Conservation (phyloP, 2,113 vertebrate genomes). For the Gymnocephalus cernua region DNA sequence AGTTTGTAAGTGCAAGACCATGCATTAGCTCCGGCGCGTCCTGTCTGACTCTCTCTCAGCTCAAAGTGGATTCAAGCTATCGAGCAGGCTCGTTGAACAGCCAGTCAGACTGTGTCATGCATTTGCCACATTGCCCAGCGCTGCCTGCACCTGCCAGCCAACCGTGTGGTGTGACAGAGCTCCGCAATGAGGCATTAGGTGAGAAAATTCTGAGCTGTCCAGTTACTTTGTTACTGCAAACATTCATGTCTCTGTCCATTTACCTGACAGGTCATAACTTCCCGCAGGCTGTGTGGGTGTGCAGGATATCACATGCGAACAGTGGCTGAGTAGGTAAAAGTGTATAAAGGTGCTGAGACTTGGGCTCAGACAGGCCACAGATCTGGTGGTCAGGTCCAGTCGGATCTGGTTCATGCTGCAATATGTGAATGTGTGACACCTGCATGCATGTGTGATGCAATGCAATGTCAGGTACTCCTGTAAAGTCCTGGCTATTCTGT, state of each 20-base stretch:
- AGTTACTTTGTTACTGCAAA: constrained; percentile 64
- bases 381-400: constrained; percentile 44
- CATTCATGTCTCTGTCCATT: constrained; percentile 60
- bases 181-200: constrained; percentile 63
- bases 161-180: constrained; percentile 21
- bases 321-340: constrained; percentile 50
- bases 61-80: constrained; percentile 52
- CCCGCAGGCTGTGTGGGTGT: constrained; percentile 42
- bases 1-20: constrained; percentile 85
- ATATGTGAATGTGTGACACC: constrained; percentile 23
- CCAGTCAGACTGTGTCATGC: constrained; percentile 35
- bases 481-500: constrained; percentile 36
- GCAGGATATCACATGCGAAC: constrained; percentile 59
- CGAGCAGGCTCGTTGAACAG: constrained; percentile 40
- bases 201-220: constrained; percentile 47
- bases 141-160: constrained; percentile 19
- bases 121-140: constrained; percentile 42
- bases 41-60: constrained; percentile 26
- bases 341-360: constrained; percentile 71
- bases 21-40: constrained; percentile 66
- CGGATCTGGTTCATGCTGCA: constrained; percentile 46
- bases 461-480: constrained; percentile 30
- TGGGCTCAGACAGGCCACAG: constrained; percentile 64
- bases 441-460: constrained; percentile 45
- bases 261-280: constrained; percentile 45